Evolutionary conservation across 1,140 invertebrate genomes (phyloP).

Genomic region (Pseudomyrmex concolor): DNA sequence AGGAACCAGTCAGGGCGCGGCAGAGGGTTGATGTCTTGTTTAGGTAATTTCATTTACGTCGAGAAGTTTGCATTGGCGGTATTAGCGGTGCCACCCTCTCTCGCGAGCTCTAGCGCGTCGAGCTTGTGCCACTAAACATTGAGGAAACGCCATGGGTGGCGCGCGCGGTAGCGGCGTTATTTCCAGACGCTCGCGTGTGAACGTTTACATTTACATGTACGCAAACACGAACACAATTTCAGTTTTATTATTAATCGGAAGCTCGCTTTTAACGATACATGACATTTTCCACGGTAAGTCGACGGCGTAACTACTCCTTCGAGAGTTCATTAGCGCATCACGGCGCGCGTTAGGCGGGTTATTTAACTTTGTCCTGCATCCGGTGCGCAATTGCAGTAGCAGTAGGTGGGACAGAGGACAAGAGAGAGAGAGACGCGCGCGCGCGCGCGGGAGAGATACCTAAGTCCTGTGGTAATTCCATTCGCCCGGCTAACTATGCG

Average conservation of each 20-base stretch:
- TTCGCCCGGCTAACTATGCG: slow-evolving; percentile 22
- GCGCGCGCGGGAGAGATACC: background rate
- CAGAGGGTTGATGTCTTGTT: slow-evolving; percentile 51
- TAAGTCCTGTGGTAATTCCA: slow-evolving; percentile 46
- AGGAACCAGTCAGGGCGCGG: background rate
- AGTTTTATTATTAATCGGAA: slow-evolving; percentile 39
- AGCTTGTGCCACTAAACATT: slow-evolving; percentile 44
- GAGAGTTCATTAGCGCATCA: slow-evolving; percentile 44
- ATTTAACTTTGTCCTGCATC: slow-evolving; percentile 50
- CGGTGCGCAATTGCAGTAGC: slow-evolving; percentile 31
- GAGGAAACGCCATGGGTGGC: slow-evolving; percentile 6
- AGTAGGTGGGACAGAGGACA: no score
- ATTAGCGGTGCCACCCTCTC: slow-evolving; percentile 8
- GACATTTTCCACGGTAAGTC: slow-evolving; percentile 28
- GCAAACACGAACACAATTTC: no score
- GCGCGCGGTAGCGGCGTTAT: background rate
- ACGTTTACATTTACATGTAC: no score
- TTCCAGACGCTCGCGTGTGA: background rate
- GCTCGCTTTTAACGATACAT: slow-evolving; percentile 49
- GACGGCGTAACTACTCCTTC: slow-evolving; percentile 22
- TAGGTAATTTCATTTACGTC: slow-evolving; percentile 55
- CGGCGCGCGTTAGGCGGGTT: slow-evolving; percentile 2
- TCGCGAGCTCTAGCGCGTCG: background rate
- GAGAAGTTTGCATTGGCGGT: slow-evolving; percentile 56
- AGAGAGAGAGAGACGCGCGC: background rate